phyloP scores from a whole-genome alignment of 1,140 invertebrate species.

The Chrysomallon squamiferum region DNA sequence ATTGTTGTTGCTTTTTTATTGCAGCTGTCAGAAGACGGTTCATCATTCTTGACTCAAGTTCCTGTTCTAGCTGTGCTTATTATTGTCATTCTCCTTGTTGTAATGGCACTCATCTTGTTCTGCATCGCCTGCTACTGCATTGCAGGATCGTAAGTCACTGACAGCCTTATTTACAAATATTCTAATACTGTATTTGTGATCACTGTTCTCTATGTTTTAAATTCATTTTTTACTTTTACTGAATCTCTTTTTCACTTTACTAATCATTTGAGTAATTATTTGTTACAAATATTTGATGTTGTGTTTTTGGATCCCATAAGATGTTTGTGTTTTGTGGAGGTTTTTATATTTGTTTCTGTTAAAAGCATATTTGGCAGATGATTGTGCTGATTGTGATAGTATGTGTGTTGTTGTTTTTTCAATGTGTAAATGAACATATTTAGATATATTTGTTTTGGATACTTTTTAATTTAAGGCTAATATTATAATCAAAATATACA shows the following conservation, averaged over 20 bases:
- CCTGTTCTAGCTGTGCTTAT: slow-evolving; percentile 42
- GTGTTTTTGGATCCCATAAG: not conserved
- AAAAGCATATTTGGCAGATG: too few relatives aligned
- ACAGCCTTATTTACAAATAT: not conserved
- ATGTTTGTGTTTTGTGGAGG: not conserved
- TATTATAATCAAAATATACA: too few relatives aligned
- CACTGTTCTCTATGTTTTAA: not conserved
- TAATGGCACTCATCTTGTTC: slow-evolving; percentile 37
- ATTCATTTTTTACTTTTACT: not conserved
- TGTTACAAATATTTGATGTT: not conserved
- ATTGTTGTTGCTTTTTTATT: slow-evolving; percentile 6
- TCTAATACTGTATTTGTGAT: not conserved
- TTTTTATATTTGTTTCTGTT: too few relatives aligned
- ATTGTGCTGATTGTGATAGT: too few relatives aligned
- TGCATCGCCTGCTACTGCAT: slow-evolving; percentile 36
- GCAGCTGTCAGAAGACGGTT: slow-evolving; percentile 13
- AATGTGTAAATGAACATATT: too few relatives aligned
- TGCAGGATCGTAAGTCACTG: slow-evolving; percentile 27
- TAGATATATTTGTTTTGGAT: too few relatives aligned
- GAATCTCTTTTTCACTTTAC: not conserved
- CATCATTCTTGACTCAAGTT: slow-evolving; percentile 21
- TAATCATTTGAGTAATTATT: not conserved
- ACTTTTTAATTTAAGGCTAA: too few relatives aligned
- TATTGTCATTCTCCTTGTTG: slow-evolving; percentile 36
- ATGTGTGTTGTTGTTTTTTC: too few relatives aligned